Base-by-base conservation (phyloP, 1,140 invertebrate genomes). In the Nephila pilipes region DNA sequence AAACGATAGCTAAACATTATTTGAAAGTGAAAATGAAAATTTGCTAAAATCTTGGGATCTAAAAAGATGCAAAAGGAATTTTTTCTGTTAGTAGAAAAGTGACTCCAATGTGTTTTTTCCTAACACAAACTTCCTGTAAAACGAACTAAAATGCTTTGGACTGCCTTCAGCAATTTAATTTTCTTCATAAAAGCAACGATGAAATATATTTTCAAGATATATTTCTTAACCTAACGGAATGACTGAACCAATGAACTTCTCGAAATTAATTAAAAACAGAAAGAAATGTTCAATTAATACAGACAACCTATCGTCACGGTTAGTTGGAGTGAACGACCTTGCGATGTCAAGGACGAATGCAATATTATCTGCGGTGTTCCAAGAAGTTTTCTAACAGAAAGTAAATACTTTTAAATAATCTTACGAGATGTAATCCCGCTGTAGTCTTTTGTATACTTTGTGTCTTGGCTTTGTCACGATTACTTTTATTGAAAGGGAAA, bases 251-350 rank as follows among this genome's bases (percentile, higher is more conserved):
- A 54, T 81, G 80, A 81, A 81, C 80, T 55, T 38, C 12, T 18
- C n/a, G 38, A 36, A 46, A 81, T 81, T 81, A 81, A 81, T 81
- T 81, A 55, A 46, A 55, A 75, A 75, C 32, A 18, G 29, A 32
- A 81, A 81, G 38, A 81, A 46, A 29, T 29, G 38, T 25, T 20
- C 20, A 81, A 81, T 81, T 81, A 81, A 75, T 75, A 18, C 16
- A 46, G 80, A 81, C 29, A 81, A 54, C 80, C 80, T 54, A 55
- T 81, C 38, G 80, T 55, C 80, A 55, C 80, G 80, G 80, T 81
- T 32, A 18, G 69, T 32, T 75, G 69, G 69, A 75, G 80, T 81
- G 80, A 81, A 81, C 25, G 29, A 81, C 80, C 80, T 55, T 81
- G 80, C 20, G 22, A 46, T 81, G 80, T 81, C 80, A 81, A 81